Conservation (phyloP, 1,140 invertebrate species). For the Temnothorax curvispinosus region DNA sequence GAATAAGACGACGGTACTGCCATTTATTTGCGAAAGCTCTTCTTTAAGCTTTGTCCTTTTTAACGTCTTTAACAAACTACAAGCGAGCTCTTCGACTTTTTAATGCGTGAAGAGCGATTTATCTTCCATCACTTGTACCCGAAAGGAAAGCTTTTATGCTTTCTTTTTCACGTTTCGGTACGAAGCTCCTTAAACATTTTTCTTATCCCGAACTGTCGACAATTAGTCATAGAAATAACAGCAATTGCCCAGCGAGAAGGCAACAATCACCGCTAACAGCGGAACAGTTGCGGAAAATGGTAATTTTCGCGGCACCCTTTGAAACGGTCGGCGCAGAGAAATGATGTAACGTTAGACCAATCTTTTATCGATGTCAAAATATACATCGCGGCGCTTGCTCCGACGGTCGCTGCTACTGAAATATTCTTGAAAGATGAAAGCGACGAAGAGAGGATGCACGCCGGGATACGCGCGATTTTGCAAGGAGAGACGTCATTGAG, state of each 20-base stretch:
- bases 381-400: constrained; percentile 9
- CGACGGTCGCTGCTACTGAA: not conserved
- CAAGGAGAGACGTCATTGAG: constrained; percentile 25
- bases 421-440: constrained; percentile 31
- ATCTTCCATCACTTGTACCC: not conserved
- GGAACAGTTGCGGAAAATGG: constrained; percentile 36
- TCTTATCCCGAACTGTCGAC: not conserved
- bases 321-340: constrained; percentile 23
- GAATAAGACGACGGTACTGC: not conserved
- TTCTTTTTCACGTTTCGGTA: not conserved
- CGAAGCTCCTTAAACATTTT: constrained; percentile 6
- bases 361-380: constrained; percentile 38
- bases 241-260: constrained; percentile 6
- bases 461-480: not conserved
- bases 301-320: constrained; percentile 37
- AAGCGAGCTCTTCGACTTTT: not conserved
- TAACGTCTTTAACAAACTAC: not conserved
- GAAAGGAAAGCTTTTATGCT: not conserved
- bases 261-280: constrained; percentile 26
- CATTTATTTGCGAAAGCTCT: not conserved
- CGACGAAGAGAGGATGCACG: not conserved
- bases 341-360: constrained; percentile 38
- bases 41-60: not conserved
- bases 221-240: constrained; percentile 38
- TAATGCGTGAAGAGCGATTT: not conserved